Conservation (phyloP, 2,797 vertebrate genomes). For the Microctenopoma lineatum region DNA sequence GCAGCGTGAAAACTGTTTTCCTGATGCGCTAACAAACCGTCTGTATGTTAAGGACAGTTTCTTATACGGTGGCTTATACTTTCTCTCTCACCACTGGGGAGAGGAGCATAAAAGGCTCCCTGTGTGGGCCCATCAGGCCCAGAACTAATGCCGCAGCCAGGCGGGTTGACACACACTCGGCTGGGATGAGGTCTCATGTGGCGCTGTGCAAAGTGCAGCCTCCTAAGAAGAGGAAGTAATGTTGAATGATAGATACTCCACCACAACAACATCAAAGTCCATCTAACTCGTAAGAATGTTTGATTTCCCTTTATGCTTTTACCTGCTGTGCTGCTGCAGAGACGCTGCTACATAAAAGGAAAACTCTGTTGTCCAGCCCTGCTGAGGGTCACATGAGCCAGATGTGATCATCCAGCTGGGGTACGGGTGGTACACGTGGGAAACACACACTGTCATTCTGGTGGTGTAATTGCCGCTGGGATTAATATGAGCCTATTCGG, state of each 20-base stretch:
- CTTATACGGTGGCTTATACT: slow-evolving; percentile 8
- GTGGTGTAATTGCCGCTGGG: slow-evolving; percentile 95
- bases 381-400: slow-evolving; percentile 87
- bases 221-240: slow-evolving; percentile 79
- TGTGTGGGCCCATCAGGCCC: slow-evolving; percentile 90
- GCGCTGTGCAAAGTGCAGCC: slow-evolving; percentile 92
- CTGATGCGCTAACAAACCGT: slow-evolving; percentile 26
- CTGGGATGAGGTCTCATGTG: slow-evolving; percentile 91
- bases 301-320: slow-evolving; percentile 41
- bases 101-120: slow-evolving; percentile 88
- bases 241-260: slow-evolving; percentile 15
- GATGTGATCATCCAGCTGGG: slow-evolving; percentile 96
- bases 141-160: slow-evolving; percentile 89
- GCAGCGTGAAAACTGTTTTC: slow-evolving; percentile 8
- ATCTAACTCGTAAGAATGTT: neutral
- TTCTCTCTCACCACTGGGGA: slow-evolving; percentile 71
- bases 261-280: slow-evolving; percentile 24
- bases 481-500: slow-evolving; percentile 90
- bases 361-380: slow-evolving; percentile 94
- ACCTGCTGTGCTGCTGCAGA: slow-evolving; percentile 89
- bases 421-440: slow-evolving; percentile 92
- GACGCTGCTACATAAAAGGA: slow-evolving; percentile 91
- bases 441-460: slow-evolving; percentile 96
- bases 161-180: slow-evolving; percentile 88
- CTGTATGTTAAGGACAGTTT: slow-evolving; percentile 25